These are phyloP conservation scores for Apogon talboti DNA, from an alignment of 2,797 vertebrate species.

Conservation along the genomic window DNA sequence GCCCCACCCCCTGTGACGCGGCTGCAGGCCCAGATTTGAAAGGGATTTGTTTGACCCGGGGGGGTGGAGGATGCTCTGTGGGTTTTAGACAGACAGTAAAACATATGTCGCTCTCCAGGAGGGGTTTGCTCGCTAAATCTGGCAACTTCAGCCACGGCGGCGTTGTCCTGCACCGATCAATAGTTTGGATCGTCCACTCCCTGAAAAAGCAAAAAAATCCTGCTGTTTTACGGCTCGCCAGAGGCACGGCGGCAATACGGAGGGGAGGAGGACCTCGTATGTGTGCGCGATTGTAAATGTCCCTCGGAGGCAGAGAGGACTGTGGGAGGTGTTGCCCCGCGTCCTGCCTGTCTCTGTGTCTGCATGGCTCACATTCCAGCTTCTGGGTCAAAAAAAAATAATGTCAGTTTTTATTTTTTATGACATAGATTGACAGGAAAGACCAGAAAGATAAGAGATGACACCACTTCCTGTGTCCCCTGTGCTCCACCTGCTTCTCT, in stretches of 20 bases:
- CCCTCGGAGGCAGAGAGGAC: constrained; percentile 57
- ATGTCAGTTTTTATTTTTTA: constrained; percentile 11
- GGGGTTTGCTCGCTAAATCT: constrained; percentile 57
- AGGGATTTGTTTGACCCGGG: constrained; percentile 82
- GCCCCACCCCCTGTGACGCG: constrained; percentile 69
- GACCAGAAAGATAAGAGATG: not conserved
- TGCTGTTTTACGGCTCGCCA: constrained; percentile 82
- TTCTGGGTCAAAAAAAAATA: not conserved
- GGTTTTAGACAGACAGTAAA: constrained; percentile 81
- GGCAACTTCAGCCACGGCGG: constrained; percentile 73
- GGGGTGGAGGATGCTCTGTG: constrained; percentile 13
- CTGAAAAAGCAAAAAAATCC: constrained; percentile 51
- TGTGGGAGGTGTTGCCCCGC: constrained; percentile 46
- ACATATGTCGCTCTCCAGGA: constrained; percentile 84
- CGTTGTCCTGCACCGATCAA: constrained; percentile 50
- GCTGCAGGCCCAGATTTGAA: constrained; percentile 84
- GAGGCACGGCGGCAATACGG: constrained; percentile 73
- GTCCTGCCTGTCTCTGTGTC: constrained; percentile 23
- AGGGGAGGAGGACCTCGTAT: constrained; percentile 64
- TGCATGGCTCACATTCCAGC: constrained; percentile 46
- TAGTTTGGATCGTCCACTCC: constrained; percentile 51
- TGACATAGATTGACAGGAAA: not conserved
- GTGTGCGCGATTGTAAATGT: constrained; percentile 41
- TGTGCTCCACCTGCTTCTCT: too few species aligned
- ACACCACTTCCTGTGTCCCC: too few species aligned